phyloP scores from a whole-genome alignment of 2,888 invertebrate species.

The Hoplodrina blanda region DNA sequence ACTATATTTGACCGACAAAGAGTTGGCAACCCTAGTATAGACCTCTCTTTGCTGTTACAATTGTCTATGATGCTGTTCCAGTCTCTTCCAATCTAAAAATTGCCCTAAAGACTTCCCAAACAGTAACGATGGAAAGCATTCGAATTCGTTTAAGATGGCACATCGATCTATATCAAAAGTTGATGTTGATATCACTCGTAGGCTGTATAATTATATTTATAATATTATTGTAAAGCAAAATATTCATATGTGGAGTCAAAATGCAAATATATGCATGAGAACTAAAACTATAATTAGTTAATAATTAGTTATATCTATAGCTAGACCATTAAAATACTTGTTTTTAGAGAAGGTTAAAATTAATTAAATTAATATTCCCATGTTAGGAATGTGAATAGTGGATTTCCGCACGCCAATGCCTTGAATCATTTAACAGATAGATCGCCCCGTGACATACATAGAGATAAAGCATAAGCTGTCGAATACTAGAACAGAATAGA shows the following conservation, averaged over 20 bases:
- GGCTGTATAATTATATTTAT: no score
- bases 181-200: no score
- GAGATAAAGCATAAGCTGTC: no score
- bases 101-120: no score
- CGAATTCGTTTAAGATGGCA: neutral
- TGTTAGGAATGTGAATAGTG: neutral
- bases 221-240: neutral
- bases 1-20: no score
- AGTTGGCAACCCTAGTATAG: no score
- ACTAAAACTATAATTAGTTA: conserved; percentile 32
- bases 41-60: no score
- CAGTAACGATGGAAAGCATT: neutral
- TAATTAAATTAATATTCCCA: conserved; percentile 6
- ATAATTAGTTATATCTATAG: conserved; percentile 12
- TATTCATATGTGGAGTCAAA: conserved; percentile 28
- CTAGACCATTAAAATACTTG: conserved; percentile 20
- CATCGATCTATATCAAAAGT: no score
- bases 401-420: no score
- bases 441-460: neutral
- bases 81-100: no score
- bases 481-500: no score
- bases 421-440: neutral
- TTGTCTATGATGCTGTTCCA: no score
- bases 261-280: conserved; percentile 39
- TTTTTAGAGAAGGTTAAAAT: conserved; percentile 8